A percentile compares a stretch with the other conserved stretches of the same genome.
Conservation (phyloP, 2,888 invertebrate genomes). For the Rhopalosiphum nymphaeae region DNA sequence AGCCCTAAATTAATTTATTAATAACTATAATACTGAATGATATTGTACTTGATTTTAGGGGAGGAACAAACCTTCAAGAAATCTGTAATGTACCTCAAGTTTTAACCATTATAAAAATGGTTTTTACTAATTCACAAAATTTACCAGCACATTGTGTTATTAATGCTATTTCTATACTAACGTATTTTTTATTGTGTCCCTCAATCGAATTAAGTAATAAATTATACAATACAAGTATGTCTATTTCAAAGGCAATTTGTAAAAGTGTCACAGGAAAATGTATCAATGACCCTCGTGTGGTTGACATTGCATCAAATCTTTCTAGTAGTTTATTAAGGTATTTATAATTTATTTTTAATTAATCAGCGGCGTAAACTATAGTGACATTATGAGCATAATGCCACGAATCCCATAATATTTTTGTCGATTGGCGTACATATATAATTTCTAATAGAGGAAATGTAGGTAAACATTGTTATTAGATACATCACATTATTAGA, state of each 20-base stretch:
- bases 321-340: constrained; percentile 55
- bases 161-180: constrained; percentile 47
- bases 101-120: constrained; percentile 50
- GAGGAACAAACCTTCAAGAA: constrained; percentile 37
- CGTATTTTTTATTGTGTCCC: constrained; percentile 42
- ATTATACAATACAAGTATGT: constrained; percentile 42
- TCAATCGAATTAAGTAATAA: constrained; percentile 49
- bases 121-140: constrained; percentile 40
- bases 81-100: constrained; percentile 50
- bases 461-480: background rate
- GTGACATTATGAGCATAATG: background rate
- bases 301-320: constrained; percentile 54
- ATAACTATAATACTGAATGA: background rate
- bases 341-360: constrained; percentile 14
- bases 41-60: constrained; percentile 29
- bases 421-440: background rate
- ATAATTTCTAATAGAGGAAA: background rate
- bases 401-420: background rate
- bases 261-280: constrained; percentile 27
- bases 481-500: background rate
- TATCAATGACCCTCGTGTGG: constrained; percentile 42
- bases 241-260: constrained; percentile 50
- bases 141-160: constrained; percentile 34
- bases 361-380: background rate
- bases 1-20: background rate